phyloP scores from a whole-genome alignment of 2,797 vertebrate genomes.

The Chelon auratus region DNA sequence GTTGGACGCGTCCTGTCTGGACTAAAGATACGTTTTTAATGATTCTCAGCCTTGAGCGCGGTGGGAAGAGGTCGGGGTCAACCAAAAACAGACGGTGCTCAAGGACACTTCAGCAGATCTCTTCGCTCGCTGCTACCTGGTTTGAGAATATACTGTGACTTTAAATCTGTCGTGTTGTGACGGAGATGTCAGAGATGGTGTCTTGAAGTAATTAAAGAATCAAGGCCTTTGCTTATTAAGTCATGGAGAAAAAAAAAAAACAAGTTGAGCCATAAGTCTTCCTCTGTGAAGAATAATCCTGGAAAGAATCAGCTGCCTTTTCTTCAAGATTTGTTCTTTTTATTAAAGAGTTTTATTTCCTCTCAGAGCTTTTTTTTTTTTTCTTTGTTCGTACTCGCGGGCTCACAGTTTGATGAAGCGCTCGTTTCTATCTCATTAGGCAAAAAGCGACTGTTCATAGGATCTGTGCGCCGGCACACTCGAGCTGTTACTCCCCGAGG shows the following conservation, averaged over 20 bases:
- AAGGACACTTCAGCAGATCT: neutral
- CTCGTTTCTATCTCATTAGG: slow-evolving; percentile 29
- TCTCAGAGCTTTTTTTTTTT: slow-evolving; percentile 12
- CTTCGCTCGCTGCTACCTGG: neutral
- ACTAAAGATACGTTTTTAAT: neutral
- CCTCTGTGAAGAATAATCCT: slow-evolving; percentile 48
- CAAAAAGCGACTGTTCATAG: neutral
- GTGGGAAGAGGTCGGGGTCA: slow-evolving; percentile 6
- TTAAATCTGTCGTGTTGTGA: slow-evolving; percentile 42
- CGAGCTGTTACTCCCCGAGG: slow-evolving; percentile 13
- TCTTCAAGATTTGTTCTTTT: slow-evolving; percentile 50
- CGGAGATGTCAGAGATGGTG: slow-evolving; percentile 4
- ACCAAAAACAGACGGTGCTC: neutral
- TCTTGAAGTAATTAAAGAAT: slow-evolving; percentile 28
- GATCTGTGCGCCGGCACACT: neutral
- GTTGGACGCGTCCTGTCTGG: neutral
- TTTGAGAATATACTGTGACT: slow-evolving; percentile 16
- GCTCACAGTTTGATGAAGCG: neutral
- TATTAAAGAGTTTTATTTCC: slow-evolving; percentile 71
- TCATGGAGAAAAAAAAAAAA: slow-evolving; percentile 9
- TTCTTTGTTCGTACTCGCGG: slow-evolving; percentile 23
- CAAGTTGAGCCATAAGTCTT: slow-evolving; percentile 63
- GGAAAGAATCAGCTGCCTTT: slow-evolving; percentile 71
- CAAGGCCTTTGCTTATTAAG: slow-evolving; percentile 55
- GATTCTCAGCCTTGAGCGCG: neutral